Evolutionary conservation across 1,140 invertebrate genomes (phyloP).

Genomic region (Trachelipus rathkii): DNA sequence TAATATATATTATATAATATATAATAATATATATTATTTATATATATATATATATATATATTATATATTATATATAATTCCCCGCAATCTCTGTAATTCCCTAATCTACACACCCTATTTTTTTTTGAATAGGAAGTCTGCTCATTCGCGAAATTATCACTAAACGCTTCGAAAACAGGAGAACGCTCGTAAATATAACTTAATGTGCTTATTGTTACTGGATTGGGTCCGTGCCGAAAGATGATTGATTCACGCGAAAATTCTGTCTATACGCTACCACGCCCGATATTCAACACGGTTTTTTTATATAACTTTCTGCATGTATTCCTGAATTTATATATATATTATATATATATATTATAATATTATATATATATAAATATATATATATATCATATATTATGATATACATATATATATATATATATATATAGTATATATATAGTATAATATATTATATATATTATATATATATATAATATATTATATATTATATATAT

Average conservation of each 20-base stretch:
- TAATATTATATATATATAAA: too few species aligned
- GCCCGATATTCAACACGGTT: neutral
- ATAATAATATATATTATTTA: neutral
- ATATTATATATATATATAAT: too few species aligned
- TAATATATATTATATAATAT: neutral
- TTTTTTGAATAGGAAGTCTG: conserved; percentile 2
- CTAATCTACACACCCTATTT: conserved; percentile 7
- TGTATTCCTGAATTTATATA: too few species aligned
- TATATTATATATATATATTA: too few species aligned
- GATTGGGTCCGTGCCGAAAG: neutral
- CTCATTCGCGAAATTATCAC: conserved; percentile 2
- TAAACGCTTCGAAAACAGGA: neutral
- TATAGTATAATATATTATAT: too few species aligned
- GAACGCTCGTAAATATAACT: conserved; percentile 1
- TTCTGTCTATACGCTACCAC: neutral
- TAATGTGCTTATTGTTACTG: conserved; percentile 1
- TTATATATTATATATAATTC: too few species aligned
- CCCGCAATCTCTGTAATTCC: too few species aligned
- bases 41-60: neutral
- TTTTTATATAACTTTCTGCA: neutral
- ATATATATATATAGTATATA: too few species aligned
- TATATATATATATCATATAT: too few species aligned
- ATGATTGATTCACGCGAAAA: neutral
- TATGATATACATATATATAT: too few species aligned
- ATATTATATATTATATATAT: too few species aligned